Evolutionary conservation across 2,113 vertebrate genomes (phyloP), one percentile per base, ranked within the genome.

Genomic region (Phrynocephalus versicolor): DNA sequence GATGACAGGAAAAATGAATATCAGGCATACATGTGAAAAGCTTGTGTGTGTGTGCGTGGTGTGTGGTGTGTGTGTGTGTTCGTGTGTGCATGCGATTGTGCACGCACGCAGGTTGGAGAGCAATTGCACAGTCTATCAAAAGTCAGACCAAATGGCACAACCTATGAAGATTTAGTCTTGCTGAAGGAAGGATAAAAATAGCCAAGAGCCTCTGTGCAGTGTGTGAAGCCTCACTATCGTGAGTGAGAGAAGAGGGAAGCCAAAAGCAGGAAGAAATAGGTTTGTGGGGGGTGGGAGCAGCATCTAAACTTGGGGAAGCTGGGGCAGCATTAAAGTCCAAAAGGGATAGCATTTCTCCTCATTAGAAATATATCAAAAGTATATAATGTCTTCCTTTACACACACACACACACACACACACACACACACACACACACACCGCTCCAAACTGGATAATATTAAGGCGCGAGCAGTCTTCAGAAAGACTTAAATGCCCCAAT

Each of bases 341-440:
- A 76, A 88, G 73, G 78, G 77, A 91, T n/a, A 81, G 85, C 69
- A 37, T 82, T 77, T 82, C 91, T 89, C 82, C 88, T 82, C 83
- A 91, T 58, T 92, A 90, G 94, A 60, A 41, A 16, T 6, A 86
- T 69, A 81, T 87, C 90, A 89, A 91, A 92, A 89, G 92, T 95
- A 62, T 88, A 81, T 94, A 88, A 88, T 89, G 74, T 89, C 94
- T 91, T 94, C 81, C 79, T 6, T 39, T 82, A 80, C n/a, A n/a
- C n/a, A n/a, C n/a, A n/a, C n/a, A n/a, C n/a, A n/a, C n/a, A n/a
- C n/a, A n/a, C n/a, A n/a, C n/a, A n/a, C n/a, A n/a, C n/a, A n/a
- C n/a, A n/a, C n/a, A n/a, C n/a, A n/a, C n/a, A n/a, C n/a, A n/a
- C n/a, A n/a, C n/a, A n/a, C n/a, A n/a, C n/a, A n/a, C n/a, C n/a